Base-by-base conservation (phyloP, 2,888 invertebrate genomes). In the Linnaemya tessellans region DNA sequence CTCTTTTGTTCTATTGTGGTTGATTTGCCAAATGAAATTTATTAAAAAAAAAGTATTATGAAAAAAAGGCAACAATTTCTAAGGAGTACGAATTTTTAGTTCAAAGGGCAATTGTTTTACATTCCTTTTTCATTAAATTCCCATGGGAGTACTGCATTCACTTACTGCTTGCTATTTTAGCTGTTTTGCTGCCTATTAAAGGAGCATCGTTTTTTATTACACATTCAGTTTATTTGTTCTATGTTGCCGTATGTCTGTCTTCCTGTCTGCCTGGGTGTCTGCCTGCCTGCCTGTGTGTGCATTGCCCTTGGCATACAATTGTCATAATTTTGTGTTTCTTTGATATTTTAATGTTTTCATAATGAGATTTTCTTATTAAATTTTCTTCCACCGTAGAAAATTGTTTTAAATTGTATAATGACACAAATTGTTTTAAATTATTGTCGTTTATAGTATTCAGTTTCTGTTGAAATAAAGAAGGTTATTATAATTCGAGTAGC, bases 281-380 rank as follows among this genome's bases (percentile, higher is more conserved):
- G 71, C 18, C 35, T 49, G 77, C 58, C 67, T 41, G 41, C n/a
- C n/a, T 43, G 62, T 77, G 51, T 46, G 20, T 9, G 56, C 41
- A 80, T 60, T 60, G 82, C 82, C 78, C 51, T 64, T 71, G 82
- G 82, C 80, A 75, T 62, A 84, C 87, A 87, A 86, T 87, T 87
- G 85, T 86, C 87, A 88, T 87, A 88, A 87, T 87, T 88, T 87
- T 86, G 60, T 75, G 71, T 86, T 83, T 83, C 86, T 91, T 91
- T 91, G 90, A 91, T 91, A 91, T 91, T 91, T 89, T 91, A 91
- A 91, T 91, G 91, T 88, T 88, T 82, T 82, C 89, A 88, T 91
- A 91, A 91, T 91, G 89, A 89, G 90, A 91, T 91, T 91, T 90
- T 89, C 84, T 78, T 87, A 90, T 85, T 83, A 83, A 75, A 73